Evolutionary conservation across 2,888 invertebrate genomes (phyloP), one percentile per base, ranked within the genome.

Genomic region (Cyrtodaria siliqua): DNA sequence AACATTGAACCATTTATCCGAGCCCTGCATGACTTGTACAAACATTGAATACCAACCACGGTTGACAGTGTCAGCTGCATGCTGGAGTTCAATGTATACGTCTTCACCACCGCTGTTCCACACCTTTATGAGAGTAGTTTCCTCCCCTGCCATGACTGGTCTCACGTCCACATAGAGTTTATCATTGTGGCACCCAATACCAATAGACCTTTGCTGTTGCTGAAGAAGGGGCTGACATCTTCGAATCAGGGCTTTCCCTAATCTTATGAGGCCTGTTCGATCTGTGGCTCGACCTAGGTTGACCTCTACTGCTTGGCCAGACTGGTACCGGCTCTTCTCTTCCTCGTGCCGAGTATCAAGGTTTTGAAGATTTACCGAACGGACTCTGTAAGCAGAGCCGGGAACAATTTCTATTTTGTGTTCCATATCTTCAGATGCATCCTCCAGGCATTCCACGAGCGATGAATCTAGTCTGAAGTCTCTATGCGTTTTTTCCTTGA

Each of bases 81-180:
- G 38, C 23, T 52, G 33, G 47, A 62, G 62, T 18, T 66, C 23
- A 2, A 14, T 38, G 14, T n/a, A 27, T 20, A 74, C 44, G n/a
- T 50, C 33, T 3, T 24, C 33, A 29, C 57, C 47, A 26, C 52
- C 62, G 24, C 33, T 55, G 9, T 74, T 55, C 74, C 74, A 74
- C 18, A 74, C 56, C n/a, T 29, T 29, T 18, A 74, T 63, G 18
- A 50, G 57, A 20, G 42, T 52, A 18, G 49, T 49, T 40, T 74
- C 74, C 18, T 62, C 23, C 16, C 68, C 63, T 2, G 56, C 49
- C n/a, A 50, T 40, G 24, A 74, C 49, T 3, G 76, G 71, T 20
- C 76, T 52, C 9, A 77, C 38, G 42, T 77, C 76, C 3, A 77
- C 24, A 42, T 77, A 77, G n/a, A 77, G 38, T 26, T 47, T 38